phyloP scores from a whole-genome alignment of 2,888 invertebrate species.

The Bellardia pandia region DNA sequence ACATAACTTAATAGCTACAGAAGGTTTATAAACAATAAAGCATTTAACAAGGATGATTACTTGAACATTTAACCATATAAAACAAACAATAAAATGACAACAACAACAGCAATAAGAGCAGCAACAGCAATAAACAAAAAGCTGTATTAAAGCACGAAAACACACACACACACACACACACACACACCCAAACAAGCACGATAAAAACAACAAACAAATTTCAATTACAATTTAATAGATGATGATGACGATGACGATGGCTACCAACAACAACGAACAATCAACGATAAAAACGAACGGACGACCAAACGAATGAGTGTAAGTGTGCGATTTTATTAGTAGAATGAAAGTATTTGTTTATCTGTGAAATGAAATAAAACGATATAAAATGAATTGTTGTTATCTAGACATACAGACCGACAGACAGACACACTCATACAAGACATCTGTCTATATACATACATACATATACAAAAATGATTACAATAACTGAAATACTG shows the following conservation, averaged over 20 bases:
- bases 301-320: conserved; percentile 10
- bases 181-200: conserved; percentile 25
- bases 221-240: conserved; percentile 71
- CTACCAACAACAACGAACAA: conserved; percentile 63
- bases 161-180: conserved; percentile 11
- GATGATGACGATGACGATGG: conserved; percentile 54
- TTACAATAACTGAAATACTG: conserved; percentile 17
- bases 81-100: conserved; percentile 47
- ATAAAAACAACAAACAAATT: conserved; percentile 46
- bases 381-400: conserved; percentile 54
- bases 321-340: conserved; percentile 30
- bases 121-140: conserved; percentile 73
- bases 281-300: conserved; percentile 54
- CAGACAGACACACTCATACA: background rate
- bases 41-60: conserved; percentile 67
- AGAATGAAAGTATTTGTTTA: conserved; percentile 53
- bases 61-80: conserved; percentile 56
- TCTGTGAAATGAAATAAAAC: conserved; percentile 60
- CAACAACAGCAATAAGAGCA: conserved; percentile 66
- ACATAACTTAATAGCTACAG: conserved; percentile 27
- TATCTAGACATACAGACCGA: conserved; percentile 1
- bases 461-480: background rate
- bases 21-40: conserved; percentile 37
- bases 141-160: conserved; percentile 31
- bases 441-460: no score